phyloP scores from a whole-genome alignment of 2,113 vertebrate species.

The Python bivittatus region DNA sequence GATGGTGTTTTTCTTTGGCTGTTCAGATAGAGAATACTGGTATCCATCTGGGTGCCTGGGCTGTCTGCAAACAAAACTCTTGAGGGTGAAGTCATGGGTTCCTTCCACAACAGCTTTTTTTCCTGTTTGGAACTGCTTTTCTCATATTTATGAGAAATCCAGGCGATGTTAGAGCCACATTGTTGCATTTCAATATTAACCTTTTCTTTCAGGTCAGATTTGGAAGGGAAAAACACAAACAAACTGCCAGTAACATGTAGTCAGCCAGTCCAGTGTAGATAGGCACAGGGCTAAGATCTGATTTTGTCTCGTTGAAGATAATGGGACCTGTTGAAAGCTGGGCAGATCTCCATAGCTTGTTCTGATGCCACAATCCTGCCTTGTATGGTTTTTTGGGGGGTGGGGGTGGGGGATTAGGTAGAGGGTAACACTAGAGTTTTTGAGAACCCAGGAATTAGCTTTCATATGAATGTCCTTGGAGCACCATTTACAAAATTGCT shows the following conservation, averaged over 20 bases:
- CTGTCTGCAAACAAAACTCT: neutral
- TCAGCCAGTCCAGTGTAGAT: neutral
- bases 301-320: neutral
- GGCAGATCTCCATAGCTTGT: neutral
- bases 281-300: neutral
- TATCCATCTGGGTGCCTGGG: neutral
- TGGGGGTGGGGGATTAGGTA: neutral
- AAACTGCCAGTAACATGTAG: neutral
- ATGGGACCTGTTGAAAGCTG: neutral
- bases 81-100: neutral
- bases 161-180: neutral
- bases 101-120: neutral
- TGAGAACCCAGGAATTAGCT: neutral
- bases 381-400: neutral
- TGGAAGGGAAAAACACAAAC: neutral
- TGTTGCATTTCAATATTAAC: neutral
- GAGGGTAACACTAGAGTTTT: neutral
- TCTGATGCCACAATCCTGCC: neutral
- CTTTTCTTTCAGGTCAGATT: neutral
- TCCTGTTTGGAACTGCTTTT: neutral
- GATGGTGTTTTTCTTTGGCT: neutral
- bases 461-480: neutral
- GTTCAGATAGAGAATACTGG: neutral
- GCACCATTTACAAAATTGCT: neutral
- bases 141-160: neutral